Evolutionary conservation across 2,888 invertebrate genomes (phyloP), one percentile per base, ranked within the genome.

Genomic region (Alsophila aescularia): DNA sequence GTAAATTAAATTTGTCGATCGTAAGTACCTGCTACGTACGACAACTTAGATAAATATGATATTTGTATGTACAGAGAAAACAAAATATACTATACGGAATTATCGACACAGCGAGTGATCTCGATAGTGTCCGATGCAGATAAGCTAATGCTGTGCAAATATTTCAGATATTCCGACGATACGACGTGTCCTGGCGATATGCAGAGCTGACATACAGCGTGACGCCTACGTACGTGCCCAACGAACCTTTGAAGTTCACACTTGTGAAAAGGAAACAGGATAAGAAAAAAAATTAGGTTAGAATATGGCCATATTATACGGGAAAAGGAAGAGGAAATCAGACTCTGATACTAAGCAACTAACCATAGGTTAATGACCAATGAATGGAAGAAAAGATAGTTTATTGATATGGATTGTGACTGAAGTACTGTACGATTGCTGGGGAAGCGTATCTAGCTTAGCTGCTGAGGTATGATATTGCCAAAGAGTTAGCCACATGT

Each of bases 141-240:
- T 56, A 56, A 56, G 55, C 55, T 56, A 56, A 56, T 50, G 31
- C 45, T 56, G 45, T 45, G 16, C 37, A 35, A 57, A 57, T 58
- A 67, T 91, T 92, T 62, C 90, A 96, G 96, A 93, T 95, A 75
- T 94, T 96, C 80, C 92, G 94, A 62, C 94, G 94, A 79, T 96
- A 95, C 83, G 80, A 92, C 67, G 93, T 96, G 32, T 93, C 94
- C 64, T 96, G 95, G 92, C 90, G 93, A 64, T 92, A 95, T 71
- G 93, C 92, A 13, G 93, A 94, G 59, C 83, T 96, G 64, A 93
- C 93, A 13, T 95, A 95, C 79, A 94, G 94, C 79, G 94, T 95
- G 51, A 94, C 94, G 60, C 95, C 96, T 48, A 95, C 96, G 39
- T 96, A 95, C 72, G 93, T 95, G 54, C 95, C 96, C 10, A 93